A percentile compares a stretch with the other conserved stretches of the same genome.
Evolutionary conservation across 2,888 invertebrate genomes (phyloP).

Genomic region (Ashinkailepas kermadecensis): DNA sequence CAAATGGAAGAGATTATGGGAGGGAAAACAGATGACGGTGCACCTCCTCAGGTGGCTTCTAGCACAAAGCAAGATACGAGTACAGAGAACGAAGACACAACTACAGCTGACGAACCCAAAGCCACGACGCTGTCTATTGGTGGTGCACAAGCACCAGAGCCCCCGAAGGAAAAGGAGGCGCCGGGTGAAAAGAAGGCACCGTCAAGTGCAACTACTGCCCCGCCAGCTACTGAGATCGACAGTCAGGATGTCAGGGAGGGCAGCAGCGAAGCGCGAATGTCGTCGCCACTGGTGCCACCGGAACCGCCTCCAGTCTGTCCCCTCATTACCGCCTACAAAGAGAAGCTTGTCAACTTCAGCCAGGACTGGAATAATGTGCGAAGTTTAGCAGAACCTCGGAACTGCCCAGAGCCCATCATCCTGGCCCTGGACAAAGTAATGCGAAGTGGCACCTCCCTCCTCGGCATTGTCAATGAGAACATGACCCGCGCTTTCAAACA

Average conservation of each 20-base stretch:
- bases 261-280: background rate
- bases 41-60: background rate
- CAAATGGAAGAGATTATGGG: slow-evolving; percentile 3
- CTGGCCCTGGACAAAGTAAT: background rate
- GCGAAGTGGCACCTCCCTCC: background rate
- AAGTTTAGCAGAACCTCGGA: background rate
- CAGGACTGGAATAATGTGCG: background rate
- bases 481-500: background rate
- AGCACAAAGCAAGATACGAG: background rate
- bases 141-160: background rate
- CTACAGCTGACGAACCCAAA: background rate
- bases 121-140: background rate
- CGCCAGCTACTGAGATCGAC: background rate
- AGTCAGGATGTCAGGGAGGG: background rate
- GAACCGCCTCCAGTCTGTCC: background rate
- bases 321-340: background rate
- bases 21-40: background rate
- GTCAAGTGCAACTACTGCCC: background rate
- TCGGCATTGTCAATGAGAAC: background rate
- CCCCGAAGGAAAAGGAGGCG: background rate
- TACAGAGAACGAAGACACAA: background rate
- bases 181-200: background rate
- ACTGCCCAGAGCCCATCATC: background rate
- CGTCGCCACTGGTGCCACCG: background rate
- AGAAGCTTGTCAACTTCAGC: background rate